Evolutionary conservation across 1,140 invertebrate genomes (phyloP), one percentile per base, ranked within the genome.

Genomic region (Pectinophora gossypiella): DNA sequence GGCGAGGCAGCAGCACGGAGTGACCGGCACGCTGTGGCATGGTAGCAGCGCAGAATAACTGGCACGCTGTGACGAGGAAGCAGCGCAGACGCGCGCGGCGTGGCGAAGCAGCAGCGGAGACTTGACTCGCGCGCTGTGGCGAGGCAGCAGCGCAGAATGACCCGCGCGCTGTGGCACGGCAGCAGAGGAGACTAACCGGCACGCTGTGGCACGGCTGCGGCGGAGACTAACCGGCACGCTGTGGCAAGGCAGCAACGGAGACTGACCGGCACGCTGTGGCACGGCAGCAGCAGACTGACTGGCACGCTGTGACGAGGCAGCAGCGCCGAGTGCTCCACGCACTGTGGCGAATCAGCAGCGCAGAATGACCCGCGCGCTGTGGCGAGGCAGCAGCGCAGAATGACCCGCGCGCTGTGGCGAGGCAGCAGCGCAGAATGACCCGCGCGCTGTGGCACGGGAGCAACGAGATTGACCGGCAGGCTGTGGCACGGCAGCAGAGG

Each of bases 71-170:
- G 40, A n/a, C 20, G 2, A 13, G 49, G 38, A 19, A 51, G 38
- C 40, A 15, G 21, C 49, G 13, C 9, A 4, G 4, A 43, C 19
- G 23, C 3, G 22, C 4, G 7, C 13, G 21, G 21, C 21, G 48
- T 50, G 48, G 19, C 36, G 1, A 13, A 36, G 47, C 47, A 49
- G 47, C 47, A 38, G 35, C 19, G 12, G 13, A 16, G 32, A 36
- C 1, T 3, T 1, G 22, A 9, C 5, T 5, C 12, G n/a, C 15
- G 21, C 22, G 22, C 10, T 40, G 36, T 38, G 40, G 35, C 50
- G 32, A 7, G 40, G 50, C 50, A 51, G 42, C 50, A 32, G 27
- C 16, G 1, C 16, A 10, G 4, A 23, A 2, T 19, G 12, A 46
- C 3, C 4, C 19, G 15, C 19, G 10, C 9, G 44, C 13, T 15